Conservation (phyloP, 2,888 invertebrate species). For the Gibbula magus region DNA sequence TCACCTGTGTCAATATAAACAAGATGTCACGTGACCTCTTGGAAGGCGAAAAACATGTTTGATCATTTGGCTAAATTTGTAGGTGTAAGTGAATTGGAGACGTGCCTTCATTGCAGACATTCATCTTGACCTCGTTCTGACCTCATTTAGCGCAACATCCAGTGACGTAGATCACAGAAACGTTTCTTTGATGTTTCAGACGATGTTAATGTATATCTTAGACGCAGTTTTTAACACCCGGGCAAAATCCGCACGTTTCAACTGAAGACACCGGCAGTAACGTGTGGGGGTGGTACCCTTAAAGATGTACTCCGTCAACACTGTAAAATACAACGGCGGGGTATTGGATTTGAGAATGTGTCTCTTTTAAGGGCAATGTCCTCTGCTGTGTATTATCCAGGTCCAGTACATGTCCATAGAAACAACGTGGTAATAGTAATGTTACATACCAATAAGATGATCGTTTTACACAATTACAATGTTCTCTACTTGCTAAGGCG, state of each 20-base stretch:
- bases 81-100: not conserved
- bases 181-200: not conserved
- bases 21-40: not conserved
- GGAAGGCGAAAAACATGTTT: not conserved
- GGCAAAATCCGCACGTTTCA: not conserved
- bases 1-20: not conserved
- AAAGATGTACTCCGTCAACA: not conserved
- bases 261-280: not conserved
- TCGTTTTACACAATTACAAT: too few relatives aligned
- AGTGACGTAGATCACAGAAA: not conserved
- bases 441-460: too few relatives aligned
- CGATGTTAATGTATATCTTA: not conserved
- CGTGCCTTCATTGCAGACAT: not conserved
- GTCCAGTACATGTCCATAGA: too few relatives aligned
- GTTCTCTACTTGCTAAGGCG: too few relatives aligned
- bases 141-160: not conserved
- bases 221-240: not conserved
- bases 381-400: too few relatives aligned
- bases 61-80: not conserved
- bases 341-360: too few relatives aligned
- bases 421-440: too few relatives aligned
- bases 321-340: too few relatives aligned
- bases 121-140: not conserved
- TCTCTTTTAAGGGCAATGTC: too few relatives aligned
- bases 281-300: not conserved